Base-by-base conservation (phyloP, 2,888 invertebrate genomes). In the Anthophora plumipes region DNA sequence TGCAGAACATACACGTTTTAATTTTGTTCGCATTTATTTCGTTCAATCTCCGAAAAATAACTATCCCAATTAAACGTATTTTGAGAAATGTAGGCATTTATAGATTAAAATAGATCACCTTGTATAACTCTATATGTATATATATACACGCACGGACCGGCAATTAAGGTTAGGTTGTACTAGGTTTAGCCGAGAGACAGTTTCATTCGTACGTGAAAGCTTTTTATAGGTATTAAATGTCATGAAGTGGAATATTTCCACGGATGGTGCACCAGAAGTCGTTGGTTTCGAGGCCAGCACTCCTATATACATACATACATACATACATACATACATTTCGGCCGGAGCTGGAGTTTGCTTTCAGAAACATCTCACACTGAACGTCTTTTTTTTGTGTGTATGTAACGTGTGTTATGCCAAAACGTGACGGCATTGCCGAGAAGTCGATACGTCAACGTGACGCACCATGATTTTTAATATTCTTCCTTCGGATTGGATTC, bases 391-490 rank as follows among this genome's bases (percentile, higher is more conserved):
- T 75, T 59, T 48, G 37, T 54, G n/a, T n/a, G n/a, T 20, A 48
- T 52, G 37, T 31, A 63, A 41, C 48, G 60, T n/a, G 46, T 74
- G 59, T 78, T 57, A 76, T 60, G 54, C 31, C 66, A 46, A 22
- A 46, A 63, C 82, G 78, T 82, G 73, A 85, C 80, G 75, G 74
- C 46, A 76, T 59, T 80, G 70, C 43, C 61, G 71, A 75, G 74
- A 59, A 87, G 74, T 79, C 84, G 81, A 87, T 88, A 86, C 64
- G 86, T 88, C 88, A 86, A 73, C 64, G 50, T 67, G 78, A 78
- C 74, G 75, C 63, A 61, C 71, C 48, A 31, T 61, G 22, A 74
- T 69, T 86, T 86, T 87, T 80, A 88, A 87, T 87, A 88, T 87
- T 75, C 70, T 57, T 43, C 61, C 61, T 59, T 57, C 71, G 60